Evolutionary conservation across 2,113 vertebrate genomes (phyloP).

Genomic region (Heterotilapia buettikoferi): DNA sequence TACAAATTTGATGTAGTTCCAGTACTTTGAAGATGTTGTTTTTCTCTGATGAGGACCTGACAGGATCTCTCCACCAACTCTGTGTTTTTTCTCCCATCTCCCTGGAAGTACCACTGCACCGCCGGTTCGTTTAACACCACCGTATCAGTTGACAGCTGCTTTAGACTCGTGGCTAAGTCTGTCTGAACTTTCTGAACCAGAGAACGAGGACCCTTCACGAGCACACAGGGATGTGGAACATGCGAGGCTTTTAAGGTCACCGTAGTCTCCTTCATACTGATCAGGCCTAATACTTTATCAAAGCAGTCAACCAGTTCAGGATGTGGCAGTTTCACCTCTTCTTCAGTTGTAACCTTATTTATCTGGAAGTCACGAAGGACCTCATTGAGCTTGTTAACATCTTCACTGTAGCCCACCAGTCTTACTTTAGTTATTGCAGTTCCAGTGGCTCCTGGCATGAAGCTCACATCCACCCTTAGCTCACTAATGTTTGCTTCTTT

Average conservation of each 20-base stretch:
- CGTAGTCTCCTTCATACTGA: background rate
- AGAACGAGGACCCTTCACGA: constrained; percentile 39
- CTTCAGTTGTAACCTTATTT: background rate
- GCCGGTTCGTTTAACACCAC: constrained; percentile 39
- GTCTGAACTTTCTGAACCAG: background rate
- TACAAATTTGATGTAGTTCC: background rate
- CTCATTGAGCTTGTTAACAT: constrained; percentile 26
- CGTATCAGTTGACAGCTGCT: background rate
- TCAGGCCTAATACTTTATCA: constrained; percentile 1
- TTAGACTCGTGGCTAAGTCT: background rate
- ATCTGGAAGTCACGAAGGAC: constrained; percentile 27
- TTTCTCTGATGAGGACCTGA: constrained; percentile 25
- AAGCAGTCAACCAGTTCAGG: constrained; percentile 45
- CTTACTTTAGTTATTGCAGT: background rate
- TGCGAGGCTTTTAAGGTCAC: background rate
- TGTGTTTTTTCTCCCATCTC: constrained; percentile 10
- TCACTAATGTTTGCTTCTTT: background rate
- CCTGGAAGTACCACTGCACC: constrained; percentile 34
- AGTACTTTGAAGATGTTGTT: background rate
- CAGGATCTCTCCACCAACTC: constrained; percentile 5
- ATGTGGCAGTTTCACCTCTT: background rate
- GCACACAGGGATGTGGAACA: background rate
- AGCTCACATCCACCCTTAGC: constrained; percentile 19
- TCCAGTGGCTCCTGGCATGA: background rate
- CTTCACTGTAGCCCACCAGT: constrained; percentile 42